These are phyloP conservation scores for Plemyria rubiginata DNA, from an alignment of 2,888 invertebrate genomes.

Conservation along the genomic window DNA sequence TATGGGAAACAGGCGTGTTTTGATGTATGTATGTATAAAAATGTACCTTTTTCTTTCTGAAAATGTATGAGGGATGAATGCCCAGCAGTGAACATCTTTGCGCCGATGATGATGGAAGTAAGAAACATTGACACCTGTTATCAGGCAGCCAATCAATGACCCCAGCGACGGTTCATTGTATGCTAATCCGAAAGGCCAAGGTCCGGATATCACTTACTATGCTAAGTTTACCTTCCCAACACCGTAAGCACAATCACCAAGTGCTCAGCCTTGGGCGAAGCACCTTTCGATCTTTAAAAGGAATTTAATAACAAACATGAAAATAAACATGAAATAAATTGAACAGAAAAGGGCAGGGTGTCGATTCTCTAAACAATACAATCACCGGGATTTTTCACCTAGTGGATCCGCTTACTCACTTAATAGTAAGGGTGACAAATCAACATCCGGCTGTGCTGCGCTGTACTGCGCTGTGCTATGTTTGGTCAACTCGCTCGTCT, in stretches of 20 bases:
- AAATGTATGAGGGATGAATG: no score
- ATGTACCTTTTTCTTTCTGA: no score
- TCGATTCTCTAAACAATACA: no score
- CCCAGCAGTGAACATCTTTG: not conserved
- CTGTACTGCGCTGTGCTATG: no score
- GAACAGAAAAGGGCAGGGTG: constrained; percentile 7
- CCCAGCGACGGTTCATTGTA: constrained; percentile 38
- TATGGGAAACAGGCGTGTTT: no score
- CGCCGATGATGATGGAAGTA: not conserved
- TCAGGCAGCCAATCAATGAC: constrained; percentile 18
- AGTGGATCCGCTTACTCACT: no score
- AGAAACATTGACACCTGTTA: not conserved
- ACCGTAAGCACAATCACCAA: constrained; percentile 16
- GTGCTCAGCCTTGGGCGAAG: constrained; percentile 22
- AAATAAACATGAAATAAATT: constrained; percentile 13
- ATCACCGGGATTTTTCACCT: no score
- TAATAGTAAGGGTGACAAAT: no score
- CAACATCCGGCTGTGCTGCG: no score
- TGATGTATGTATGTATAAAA: no score
- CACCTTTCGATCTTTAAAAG: constrained; percentile 24
- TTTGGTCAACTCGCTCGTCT: no score
- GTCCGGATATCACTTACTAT: constrained; percentile 37
- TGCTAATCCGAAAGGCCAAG: constrained; percentile 43
- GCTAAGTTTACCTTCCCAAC: constrained; percentile 20
- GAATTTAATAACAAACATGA: constrained; percentile 6